A percentile compares a stretch with the other conserved stretches of the same genome.
Conservation (phyloP, 1,140 invertebrate genomes). For the Andrena cerasifolii region DNA sequence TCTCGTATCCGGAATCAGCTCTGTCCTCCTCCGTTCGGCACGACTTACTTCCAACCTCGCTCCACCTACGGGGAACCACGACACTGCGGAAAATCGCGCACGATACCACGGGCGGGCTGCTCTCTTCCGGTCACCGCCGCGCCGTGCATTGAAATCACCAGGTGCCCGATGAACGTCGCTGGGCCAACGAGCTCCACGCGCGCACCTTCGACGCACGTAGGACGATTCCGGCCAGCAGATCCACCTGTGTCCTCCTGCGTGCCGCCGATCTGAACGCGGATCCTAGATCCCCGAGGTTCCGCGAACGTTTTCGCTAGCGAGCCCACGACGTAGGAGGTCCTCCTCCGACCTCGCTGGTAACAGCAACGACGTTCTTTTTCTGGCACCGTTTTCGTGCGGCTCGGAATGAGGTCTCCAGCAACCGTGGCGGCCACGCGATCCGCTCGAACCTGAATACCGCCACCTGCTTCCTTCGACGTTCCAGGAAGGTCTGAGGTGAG, state of each 20-base stretch:
- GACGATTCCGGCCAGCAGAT: slow-evolving; percentile 25
- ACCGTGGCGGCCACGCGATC: slow-evolving; percentile 48
- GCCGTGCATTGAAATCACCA: slow-evolving; percentile 64
- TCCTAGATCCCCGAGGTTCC: no score
- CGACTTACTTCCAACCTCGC: slow-evolving; percentile 22
- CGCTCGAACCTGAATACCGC: slow-evolving; percentile 56
- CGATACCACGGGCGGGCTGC: background rate
- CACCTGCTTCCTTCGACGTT: slow-evolving; percentile 67
- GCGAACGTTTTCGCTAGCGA: no score
- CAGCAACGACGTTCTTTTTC: no score
- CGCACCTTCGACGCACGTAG: background rate
- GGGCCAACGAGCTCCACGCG: slow-evolving; percentile 1
- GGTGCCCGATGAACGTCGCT: slow-evolving; percentile 18
- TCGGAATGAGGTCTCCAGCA: slow-evolving; percentile 61
- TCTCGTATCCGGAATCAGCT: background rate
- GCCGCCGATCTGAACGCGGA: no score
- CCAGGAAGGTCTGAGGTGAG: slow-evolving; percentile 69
- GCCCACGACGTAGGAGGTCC: no score
- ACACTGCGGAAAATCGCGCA: slow-evolving; percentile 26
- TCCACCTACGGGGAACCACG: background rate
- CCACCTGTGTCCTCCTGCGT: slow-evolving; percentile 28
- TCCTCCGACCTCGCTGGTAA: no score
- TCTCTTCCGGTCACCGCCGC: slow-evolving; percentile 30
- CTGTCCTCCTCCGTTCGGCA: background rate
- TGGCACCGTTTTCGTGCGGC: slow-evolving; percentile 53